Percentiles rank a stretch among this genome's conserved stretches.
Evolutionary conservation across 2,113 vertebrate genomes (phyloP).

Genomic region (Lophura nycthemera): DNA sequence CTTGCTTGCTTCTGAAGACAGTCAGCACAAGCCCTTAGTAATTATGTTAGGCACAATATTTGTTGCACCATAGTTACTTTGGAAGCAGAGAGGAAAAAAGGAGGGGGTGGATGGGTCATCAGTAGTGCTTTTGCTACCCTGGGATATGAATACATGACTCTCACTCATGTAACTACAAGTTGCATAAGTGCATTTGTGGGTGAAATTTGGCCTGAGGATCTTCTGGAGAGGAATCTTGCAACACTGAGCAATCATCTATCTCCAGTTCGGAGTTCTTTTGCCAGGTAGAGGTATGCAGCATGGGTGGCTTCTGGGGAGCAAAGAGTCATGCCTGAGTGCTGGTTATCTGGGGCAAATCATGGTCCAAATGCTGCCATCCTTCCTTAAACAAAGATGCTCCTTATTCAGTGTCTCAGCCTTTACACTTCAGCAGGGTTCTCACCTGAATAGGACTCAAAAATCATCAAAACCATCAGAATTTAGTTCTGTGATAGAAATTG

Average conservation of each 20-base stretch:
- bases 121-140: slow-evolving; percentile 56
- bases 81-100: background rate
- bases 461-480: background rate
- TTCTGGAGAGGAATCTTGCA: slow-evolving; percentile 36
- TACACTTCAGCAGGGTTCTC: background rate
- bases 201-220: slow-evolving; percentile 57
- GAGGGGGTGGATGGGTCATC: background rate
- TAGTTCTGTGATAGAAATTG: background rate
- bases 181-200: slow-evolving; percentile 11
- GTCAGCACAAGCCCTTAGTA: background rate
- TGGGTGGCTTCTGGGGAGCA: slow-evolving; percentile 26
- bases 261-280: slow-evolving; percentile 19
- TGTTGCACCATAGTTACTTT: background rate
- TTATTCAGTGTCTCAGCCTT: background rate
- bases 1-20: background rate
- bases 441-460: background rate
- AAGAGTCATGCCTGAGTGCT: background rate
- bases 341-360: background rate
- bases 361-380: background rate
- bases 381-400: background rate
- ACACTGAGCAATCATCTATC: slow-evolving; percentile 18
- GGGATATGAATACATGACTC: slow-evolving; percentile 39
- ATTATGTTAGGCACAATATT: background rate
- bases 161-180: slow-evolving; percentile 18
- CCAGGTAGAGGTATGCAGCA: background rate